phyloP scores from a whole-genome alignment of 2,888 invertebrate genomes.

The Aromia moschata region DNA sequence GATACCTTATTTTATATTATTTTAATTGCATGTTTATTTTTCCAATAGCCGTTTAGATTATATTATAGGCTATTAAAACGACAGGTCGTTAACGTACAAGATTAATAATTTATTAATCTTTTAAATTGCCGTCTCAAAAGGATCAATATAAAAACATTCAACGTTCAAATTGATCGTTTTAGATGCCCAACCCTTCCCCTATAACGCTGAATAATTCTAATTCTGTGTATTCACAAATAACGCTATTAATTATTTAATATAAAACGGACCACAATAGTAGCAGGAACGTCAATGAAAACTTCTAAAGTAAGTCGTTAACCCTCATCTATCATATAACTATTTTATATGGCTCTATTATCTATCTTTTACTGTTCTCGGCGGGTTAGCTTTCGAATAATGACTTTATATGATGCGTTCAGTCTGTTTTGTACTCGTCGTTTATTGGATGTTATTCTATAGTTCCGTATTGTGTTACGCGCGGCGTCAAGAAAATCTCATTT shows the following conservation, averaged over 20 bases:
- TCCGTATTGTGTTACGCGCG: too few species aligned
- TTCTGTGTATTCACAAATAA: too few species aligned
- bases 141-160: too few species aligned
- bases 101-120: too few species aligned
- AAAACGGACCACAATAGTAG: not conserved
- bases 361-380: not conserved
- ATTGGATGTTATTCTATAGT: too few species aligned
- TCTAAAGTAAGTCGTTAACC: conserved; percentile 5
- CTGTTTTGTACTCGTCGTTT: not conserved
- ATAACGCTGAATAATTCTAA: not conserved
- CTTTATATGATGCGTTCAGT: not conserved
- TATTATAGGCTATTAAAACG: too few species aligned
- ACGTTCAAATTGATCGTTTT: not conserved
- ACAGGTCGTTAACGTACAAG: too few species aligned
- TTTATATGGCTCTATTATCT: conserved; percentile 1
- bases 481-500: too few species aligned
- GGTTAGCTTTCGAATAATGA: conserved; percentile 1
- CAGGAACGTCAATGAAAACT: not conserved
- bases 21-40: too few species aligned
- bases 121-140: too few species aligned
- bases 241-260: not conserved
- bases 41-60: too few species aligned
- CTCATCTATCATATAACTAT: not conserved
- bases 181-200: conserved; percentile 1
- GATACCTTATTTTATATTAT: too few species aligned